A percentile compares a stretch with the other conserved stretches of the same genome.
These are phyloP conservation scores for Drosophila macrospina DNA, from an alignment of 2,888 invertebrate genomes.

Conservation along the genomic window DNA sequence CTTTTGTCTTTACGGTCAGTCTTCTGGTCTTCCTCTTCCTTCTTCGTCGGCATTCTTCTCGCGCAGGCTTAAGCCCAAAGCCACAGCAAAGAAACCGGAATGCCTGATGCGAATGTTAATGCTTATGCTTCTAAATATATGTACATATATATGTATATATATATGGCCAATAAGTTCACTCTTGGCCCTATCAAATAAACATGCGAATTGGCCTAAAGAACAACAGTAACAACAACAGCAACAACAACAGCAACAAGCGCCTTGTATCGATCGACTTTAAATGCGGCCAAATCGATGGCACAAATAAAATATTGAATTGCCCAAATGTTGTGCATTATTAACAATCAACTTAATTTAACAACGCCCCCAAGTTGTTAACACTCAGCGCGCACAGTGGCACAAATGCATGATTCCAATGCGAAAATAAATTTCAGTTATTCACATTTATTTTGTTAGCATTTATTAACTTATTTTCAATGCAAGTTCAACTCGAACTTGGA, in stretches of 20 bases:
- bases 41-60: conserved; percentile 44
- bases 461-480: too few relatives aligned
- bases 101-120: conserved; percentile 55
- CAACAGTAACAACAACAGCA: conserved; percentile 11
- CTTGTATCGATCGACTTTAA: conserved; percentile 57
- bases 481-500: too few relatives aligned
- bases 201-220: conserved; percentile 28
- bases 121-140: conserved; percentile 19
- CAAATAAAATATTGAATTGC: conserved; percentile 70
- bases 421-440: not conserved
- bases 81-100: conserved; percentile 41
- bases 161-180: conserved; percentile 33
- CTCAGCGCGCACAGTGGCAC: conserved; percentile 9
- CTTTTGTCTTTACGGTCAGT: not conserved
- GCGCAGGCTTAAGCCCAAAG: conserved; percentile 30
- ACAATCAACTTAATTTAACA: conserved; percentile 26
- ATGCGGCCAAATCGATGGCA: conserved; percentile 69
- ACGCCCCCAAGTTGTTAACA: not conserved
- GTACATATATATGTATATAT: too few relatives aligned
- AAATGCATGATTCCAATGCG: not conserved
- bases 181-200: conserved; percentile 44
- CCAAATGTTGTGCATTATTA: conserved; percentile 46
- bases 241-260: conserved; percentile 7
- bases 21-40: conserved; percentile 12
- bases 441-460: too few relatives aligned